These are phyloP conservation scores for Chymomyza procnemis DNA, from an alignment of 2,888 invertebrate species.

Conservation along the genomic window DNA sequence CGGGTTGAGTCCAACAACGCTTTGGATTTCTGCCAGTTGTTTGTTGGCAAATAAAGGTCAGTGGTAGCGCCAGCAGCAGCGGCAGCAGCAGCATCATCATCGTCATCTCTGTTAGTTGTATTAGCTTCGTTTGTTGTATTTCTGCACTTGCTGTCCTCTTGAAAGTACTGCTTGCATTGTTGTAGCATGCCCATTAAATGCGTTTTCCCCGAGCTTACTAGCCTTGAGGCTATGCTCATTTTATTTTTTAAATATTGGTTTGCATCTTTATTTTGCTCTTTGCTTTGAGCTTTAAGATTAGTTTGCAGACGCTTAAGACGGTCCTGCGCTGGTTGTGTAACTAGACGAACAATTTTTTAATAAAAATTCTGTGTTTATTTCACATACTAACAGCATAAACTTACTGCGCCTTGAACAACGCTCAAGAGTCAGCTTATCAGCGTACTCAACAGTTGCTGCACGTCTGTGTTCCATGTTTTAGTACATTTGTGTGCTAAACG, in stretches of 20 bases:
- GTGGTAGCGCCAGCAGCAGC: background rate
- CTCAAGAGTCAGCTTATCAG: background rate
- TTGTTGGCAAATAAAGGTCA: too few species aligned
- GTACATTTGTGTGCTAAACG: background rate
- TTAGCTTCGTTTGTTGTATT: background rate
- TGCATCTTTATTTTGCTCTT: slow-evolving; percentile 9
- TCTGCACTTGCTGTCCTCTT: background rate
- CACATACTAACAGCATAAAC: background rate
- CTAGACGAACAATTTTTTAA: background rate
- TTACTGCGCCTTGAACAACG: background rate
- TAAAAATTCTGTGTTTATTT: background rate
- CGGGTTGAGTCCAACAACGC: slow-evolving; percentile 42
- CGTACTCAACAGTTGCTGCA: background rate
- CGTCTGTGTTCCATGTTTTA: background rate
- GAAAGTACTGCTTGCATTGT: background rate
- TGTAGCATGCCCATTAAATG: background rate
- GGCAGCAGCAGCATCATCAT: background rate
- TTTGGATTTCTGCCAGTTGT: slow-evolving; percentile 45
- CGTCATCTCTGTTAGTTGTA: background rate
- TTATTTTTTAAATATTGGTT: slow-evolving; percentile 19
- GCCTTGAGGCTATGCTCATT: background rate
- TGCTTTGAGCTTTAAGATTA: slow-evolving; percentile 37
- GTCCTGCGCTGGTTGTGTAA: slow-evolving; percentile 63
- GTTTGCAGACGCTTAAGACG: slow-evolving; percentile 68
- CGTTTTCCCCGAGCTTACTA: background rate